A percentile compares a stretch with the other conserved stretches of the same genome.
Evolutionary conservation across 2,888 invertebrate species (phyloP).

Genomic region (Thumatha senex): DNA sequence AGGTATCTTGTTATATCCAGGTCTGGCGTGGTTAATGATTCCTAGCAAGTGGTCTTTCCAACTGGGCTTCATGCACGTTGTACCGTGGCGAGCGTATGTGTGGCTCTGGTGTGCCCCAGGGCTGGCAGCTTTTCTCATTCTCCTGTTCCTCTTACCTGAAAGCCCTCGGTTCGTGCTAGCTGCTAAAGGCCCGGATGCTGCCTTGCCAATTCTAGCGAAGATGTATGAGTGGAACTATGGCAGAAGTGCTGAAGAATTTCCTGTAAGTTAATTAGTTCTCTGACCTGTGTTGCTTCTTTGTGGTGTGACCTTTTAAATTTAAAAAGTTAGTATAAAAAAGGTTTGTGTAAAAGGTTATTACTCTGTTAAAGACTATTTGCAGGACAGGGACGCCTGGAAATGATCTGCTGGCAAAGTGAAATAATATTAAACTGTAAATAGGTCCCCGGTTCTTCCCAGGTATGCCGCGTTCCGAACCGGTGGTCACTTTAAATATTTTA

Average conservation of each 20-base stretch:
- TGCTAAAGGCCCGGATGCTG: conserved; percentile 83
- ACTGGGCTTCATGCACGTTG: conserved; percentile 72
- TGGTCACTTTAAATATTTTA: too few relatives aligned
- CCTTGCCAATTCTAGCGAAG: conserved; percentile 83
- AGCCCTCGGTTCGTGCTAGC: conserved; percentile 89
- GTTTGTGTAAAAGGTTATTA: too few relatives aligned
- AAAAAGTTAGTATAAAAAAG: too few relatives aligned
- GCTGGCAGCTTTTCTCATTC: conserved; percentile 82
- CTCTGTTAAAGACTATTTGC: too few relatives aligned
- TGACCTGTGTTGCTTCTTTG: too few relatives aligned
- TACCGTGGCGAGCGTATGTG: conserved; percentile 90
- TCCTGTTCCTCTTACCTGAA: conserved; percentile 85
- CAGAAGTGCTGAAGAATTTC: conserved; percentile 54
- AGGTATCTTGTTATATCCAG: conserved; percentile 62
- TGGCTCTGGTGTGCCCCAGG: conserved; percentile 86
- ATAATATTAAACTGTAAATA: too few relatives aligned
- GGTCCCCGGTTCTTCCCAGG: too few relatives aligned
- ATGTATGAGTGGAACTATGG: conserved; percentile 82
- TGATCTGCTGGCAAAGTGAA: too few relatives aligned
- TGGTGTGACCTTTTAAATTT: too few relatives aligned
- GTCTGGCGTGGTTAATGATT: conserved; percentile 87
- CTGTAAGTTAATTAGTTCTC: conserved; percentile 55
- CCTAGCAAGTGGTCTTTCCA: conserved; percentile 80
- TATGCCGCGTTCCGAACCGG: too few relatives aligned
- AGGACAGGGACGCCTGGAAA: too few relatives aligned